A percentile compares a stretch with the other conserved stretches of the same genome.
Conservation (phyloP, 2,113 vertebrate species). For the Herpetotheres cachinnans region DNA sequence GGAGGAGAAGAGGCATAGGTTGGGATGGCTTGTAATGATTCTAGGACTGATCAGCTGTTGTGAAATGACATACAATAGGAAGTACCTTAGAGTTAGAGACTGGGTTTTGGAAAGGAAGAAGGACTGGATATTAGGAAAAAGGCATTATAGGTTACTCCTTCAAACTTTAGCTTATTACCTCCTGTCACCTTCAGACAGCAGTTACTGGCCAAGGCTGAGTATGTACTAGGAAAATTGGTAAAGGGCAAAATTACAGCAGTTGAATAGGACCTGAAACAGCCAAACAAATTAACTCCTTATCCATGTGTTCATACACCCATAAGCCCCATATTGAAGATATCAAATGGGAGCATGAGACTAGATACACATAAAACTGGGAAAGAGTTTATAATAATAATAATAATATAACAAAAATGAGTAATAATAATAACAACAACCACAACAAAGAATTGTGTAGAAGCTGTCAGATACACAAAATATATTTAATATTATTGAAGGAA, state of each 20-base stretch:
- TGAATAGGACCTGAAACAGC: background rate
- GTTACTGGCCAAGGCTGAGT: background rate
- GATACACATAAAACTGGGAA: background rate
- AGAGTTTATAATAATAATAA: background rate
- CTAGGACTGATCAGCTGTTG: background rate
- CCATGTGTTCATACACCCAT: background rate
- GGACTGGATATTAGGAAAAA: background rate
- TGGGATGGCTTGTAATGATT: background rate
- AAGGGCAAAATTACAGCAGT: background rate
- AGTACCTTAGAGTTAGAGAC: background rate
- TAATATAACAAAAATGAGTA: too few species aligned
- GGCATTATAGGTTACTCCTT: background rate
- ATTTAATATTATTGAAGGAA: background rate
- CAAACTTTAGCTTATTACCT: background rate
- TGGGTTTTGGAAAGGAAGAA: background rate
- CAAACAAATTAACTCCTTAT: background rate
- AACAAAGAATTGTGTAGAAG: background rate
- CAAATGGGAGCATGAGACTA: background rate
- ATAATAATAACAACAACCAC: background rate
- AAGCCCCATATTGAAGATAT: background rate
- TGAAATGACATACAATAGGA: fast-evolving
- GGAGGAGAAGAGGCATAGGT: background rate
- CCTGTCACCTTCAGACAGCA: background rate
- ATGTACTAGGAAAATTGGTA: background rate
- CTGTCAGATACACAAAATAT: background rate